A percentile compares a stretch with the other conserved stretches of the same genome.
Conservation (phyloP, 2,888 invertebrate species). For the Hydroisotoma schaefferi region DNA sequence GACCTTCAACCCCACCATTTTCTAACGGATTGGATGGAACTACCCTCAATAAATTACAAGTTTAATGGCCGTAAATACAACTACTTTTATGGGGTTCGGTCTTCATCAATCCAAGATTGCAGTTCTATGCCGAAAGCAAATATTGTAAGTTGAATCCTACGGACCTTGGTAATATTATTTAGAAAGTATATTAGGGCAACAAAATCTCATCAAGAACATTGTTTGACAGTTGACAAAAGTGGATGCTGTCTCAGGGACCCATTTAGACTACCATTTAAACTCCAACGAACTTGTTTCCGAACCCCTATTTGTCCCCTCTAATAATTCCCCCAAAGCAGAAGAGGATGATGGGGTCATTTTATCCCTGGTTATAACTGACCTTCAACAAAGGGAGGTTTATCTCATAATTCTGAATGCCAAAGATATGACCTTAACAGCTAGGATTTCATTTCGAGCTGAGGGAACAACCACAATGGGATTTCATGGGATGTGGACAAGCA, state of each 20-base stretch:
- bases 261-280: slow-evolving; percentile 51
- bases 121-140: too few relatives aligned
- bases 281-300: slow-evolving; percentile 52
- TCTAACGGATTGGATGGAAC: slow-evolving; percentile 52
- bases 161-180: too few relatives aligned
- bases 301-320: slow-evolving; percentile 55
- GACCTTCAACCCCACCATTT: slow-evolving; percentile 39
- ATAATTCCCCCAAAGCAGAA: slow-evolving; percentile 49
- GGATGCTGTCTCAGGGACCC: slow-evolving; percentile 51
- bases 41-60: slow-evolving; percentile 56
- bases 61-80: slow-evolving; percentile 54
- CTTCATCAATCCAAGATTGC: too few relatives aligned
- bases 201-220: too few relatives aligned
- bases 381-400: slow-evolving; percentile 42
- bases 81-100: slow-evolving; percentile 55
- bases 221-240: slow-evolving; percentile 55
- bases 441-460: slow-evolving; percentile 49
- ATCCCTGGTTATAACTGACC: slow-evolving; percentile 48
- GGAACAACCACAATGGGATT: slow-evolving; percentile 42
- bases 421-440: slow-evolving; percentile 52
- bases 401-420: slow-evolving; percentile 52
- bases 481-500: slow-evolving; percentile 39
- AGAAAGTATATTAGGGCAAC: too few relatives aligned
- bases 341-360: slow-evolving; percentile 56
- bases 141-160: too few relatives aligned